Base-by-base conservation (phyloP, 2,797 vertebrate species). In the Microtus agrestis region DNA sequence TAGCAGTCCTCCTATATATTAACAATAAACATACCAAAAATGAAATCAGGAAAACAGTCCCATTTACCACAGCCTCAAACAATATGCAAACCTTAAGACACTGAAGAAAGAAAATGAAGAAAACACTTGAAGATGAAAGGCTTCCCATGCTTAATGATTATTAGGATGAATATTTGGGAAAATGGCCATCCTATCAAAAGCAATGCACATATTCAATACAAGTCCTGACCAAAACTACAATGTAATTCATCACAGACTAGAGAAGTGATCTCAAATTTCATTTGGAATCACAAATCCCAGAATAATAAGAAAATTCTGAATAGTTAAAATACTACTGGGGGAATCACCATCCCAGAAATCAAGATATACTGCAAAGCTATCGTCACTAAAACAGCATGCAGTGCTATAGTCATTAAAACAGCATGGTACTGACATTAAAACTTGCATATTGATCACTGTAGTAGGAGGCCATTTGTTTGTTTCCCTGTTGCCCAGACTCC, bases 401-500 rank as follows among this genome's bases (percentile, higher is more conserved):
- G 10, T 40, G 29, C 37, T 73, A 21, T 40, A 10, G n/a, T 40
- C 40, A 61, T 10, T 81, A 43, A 29, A 61, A 29, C 14, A 61
- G 2, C 59, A 27, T 40, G 13, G 23, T 14, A 81, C 6, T 59
- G 23, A 40, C 13, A 40, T 27, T 27, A 29, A 40, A 40, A 40
- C 13, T 61, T 29, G 29, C n/a, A 61, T 23, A 25, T 17, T 81
- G n/a, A 40, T 37, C 13, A 56, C 54, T 56, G 17, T 56, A 56
- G 17, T 56, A 21, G 17, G 17, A 56, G 19, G 54, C 54, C 54
- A 21, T 19, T 56, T 56, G 5, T 56, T 56, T 5, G 1, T 56
- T 56, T 56, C 6, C 19, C 0, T 0, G 17, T 1, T 19, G 0
- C 17, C 54, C 5, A 56, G 17, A 56, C 54, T 56, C 54, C 17